Evolutionary conservation across 2,888 invertebrate genomes (phyloP).

Genomic region (Ditula angustiorana): DNA sequence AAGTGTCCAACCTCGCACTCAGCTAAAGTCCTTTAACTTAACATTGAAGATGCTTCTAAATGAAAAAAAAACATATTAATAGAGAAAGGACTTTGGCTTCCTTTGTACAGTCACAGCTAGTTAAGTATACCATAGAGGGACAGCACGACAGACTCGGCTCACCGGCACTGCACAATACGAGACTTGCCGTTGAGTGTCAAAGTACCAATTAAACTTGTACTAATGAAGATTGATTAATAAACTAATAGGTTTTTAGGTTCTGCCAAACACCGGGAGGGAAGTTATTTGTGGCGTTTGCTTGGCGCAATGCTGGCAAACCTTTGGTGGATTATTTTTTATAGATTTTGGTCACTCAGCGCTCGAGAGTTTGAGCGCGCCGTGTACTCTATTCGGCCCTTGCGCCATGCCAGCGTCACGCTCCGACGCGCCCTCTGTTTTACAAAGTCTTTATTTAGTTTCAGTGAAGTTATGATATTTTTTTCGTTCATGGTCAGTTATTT

Average conservation of each 20-base stretch:
- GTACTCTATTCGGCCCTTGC: no score
- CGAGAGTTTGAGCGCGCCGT: no score
- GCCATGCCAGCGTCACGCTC: no score
- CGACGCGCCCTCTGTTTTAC: no score
- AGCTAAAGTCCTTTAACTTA: neutral
- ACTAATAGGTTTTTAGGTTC: neutral
- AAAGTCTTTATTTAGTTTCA: no score
- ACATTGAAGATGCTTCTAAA: neutral
- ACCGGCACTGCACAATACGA: constrained; percentile 14
- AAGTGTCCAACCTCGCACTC: neutral
- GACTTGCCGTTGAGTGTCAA: constrained; percentile 23
- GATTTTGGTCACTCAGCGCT: no score
- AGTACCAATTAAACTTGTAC: constrained; percentile 24
- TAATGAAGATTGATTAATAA: neutral
- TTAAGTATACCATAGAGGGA: neutral
- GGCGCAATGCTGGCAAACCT: no score
- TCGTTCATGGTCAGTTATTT: no score
- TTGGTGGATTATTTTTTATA: no score
- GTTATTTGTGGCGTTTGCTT: no score
- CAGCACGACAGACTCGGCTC: neutral
- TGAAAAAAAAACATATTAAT: neutral
- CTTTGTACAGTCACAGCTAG: constrained; percentile 19
- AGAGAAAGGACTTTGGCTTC: constrained; percentile 13
- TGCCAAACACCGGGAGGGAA: neutral
- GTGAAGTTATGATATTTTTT: no score